Evolutionary conservation across 2,888 invertebrate genomes (phyloP).

Genomic region (Drosophila mulleri): DNA sequence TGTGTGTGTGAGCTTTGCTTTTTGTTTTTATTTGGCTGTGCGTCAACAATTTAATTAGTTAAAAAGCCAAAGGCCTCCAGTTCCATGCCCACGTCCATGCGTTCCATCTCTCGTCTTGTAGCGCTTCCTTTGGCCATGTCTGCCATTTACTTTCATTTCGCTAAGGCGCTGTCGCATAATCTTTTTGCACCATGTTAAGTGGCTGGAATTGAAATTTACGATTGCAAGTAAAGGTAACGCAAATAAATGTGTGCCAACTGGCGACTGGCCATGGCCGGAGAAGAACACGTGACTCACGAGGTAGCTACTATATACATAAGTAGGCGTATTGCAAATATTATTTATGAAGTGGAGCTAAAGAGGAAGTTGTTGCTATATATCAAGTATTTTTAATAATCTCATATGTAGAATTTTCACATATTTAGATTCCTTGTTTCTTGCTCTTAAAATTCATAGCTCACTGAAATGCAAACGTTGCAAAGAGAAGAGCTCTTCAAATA

Average conservation of each 20-base stretch:
- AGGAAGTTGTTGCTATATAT: too few relatives aligned
- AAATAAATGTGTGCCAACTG: conserved; percentile 71
- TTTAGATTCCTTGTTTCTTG: too few relatives aligned
- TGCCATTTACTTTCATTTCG: conserved; percentile 74
- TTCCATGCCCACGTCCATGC: conserved; percentile 2
- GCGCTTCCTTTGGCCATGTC: conserved; percentile 38
- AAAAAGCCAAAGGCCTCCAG: conserved; percentile 50
- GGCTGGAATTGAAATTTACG: conserved; percentile 79
- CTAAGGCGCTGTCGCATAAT: conserved; percentile 72
- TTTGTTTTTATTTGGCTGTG: conserved; percentile 44
- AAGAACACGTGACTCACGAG: conserved; percentile 8
- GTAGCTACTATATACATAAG: not conserved
- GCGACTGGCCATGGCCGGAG: conserved; percentile 14
- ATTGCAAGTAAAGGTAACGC: conserved; percentile 66
- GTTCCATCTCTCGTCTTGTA: conserved; percentile 22
- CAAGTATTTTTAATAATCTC: too few relatives aligned
- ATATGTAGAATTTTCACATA: too few relatives aligned
- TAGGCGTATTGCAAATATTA: not conserved
- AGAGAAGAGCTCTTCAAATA: too few relatives aligned
- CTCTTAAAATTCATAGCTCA: too few relatives aligned
- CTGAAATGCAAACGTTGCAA: too few relatives aligned
- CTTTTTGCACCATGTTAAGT: conserved; percentile 70
- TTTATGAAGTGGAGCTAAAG: not conserved
- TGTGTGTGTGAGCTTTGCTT: not conserved
- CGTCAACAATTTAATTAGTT: conserved; percentile 75